Evolutionary conservation across 30 jellyfish, hydroid and myxozoan genomes (phyloP).

Genomic region (Phacellophora camtschatica): DNA sequence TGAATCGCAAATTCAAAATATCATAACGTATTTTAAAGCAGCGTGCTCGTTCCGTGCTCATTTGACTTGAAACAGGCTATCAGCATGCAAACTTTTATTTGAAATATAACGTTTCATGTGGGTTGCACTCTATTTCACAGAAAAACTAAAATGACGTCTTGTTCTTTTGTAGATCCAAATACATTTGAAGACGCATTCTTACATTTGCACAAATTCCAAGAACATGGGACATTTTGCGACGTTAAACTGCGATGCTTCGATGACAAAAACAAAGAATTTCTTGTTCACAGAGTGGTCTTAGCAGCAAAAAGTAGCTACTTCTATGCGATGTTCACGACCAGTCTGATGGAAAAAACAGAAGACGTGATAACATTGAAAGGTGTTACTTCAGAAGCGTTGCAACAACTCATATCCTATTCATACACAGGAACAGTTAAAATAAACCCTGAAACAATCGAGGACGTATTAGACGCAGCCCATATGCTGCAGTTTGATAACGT

Average conservation of each 20-base stretch:
- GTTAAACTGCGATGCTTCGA: slow-evolving; percentile 72
- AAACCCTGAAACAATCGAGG: slow-evolving; percentile 41
- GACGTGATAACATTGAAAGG: slow-evolving; percentile 50
- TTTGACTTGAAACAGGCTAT: not conserved
- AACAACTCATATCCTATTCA: slow-evolving; percentile 49
- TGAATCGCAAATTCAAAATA: too few relatives aligned
- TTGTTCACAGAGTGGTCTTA: slow-evolving; percentile 76
- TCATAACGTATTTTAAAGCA: too few relatives aligned
- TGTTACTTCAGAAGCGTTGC: slow-evolving; percentile 46
- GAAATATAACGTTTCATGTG: too few relatives aligned
- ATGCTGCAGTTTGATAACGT: slow-evolving; percentile 79
- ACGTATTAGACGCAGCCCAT: slow-evolving; percentile 77
- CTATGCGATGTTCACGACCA: slow-evolving; percentile 76
- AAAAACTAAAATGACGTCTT: not conserved
- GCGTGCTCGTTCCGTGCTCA: too few relatives aligned
- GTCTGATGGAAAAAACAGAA: slow-evolving; percentile 67
- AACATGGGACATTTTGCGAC: slow-evolving; percentile 73
- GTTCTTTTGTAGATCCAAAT: slow-evolving; percentile 38
- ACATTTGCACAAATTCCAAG: slow-evolving; percentile 55
- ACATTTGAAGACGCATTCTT: slow-evolving; percentile 51
- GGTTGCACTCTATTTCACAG: too few relatives aligned
- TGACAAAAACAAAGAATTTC: slow-evolving; percentile 3
- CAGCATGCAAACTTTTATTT: too few relatives aligned
- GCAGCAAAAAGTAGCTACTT: slow-evolving; percentile 79
- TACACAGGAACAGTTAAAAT: slow-evolving; percentile 66